Evolutionary conservation across 2,888 invertebrate species (phyloP).

Genomic region (Cephus pygmeus): DNA sequence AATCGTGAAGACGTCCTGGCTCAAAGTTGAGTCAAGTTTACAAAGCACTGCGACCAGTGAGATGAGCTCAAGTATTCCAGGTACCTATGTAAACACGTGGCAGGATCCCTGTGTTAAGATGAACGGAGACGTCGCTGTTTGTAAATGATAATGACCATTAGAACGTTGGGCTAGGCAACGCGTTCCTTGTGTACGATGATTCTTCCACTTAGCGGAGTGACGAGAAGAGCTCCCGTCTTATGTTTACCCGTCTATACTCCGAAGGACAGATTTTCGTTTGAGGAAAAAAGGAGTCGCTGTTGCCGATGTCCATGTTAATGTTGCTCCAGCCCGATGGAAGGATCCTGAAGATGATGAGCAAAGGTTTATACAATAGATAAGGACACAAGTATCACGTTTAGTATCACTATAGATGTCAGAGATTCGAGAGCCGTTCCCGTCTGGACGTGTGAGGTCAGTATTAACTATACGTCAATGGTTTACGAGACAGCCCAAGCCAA

Average conservation of each 20-base stretch:
- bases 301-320: not conserved
- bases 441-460: too few species aligned
- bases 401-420: too few species aligned
- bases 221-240: constrained; percentile 57
- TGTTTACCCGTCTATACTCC: constrained; percentile 36
- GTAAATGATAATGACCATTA: constrained; percentile 54
- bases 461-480: too few species aligned
- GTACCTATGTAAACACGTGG: constrained; percentile 9
- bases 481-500: too few species aligned
- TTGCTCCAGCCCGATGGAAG: too few species aligned
- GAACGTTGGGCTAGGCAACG: constrained; percentile 32
- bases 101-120: not conserved
- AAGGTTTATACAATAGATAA: too few species aligned
- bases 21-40: not conserved
- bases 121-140: constrained; percentile 33
- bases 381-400: too few species aligned
- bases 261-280: constrained; percentile 15
- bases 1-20: too few species aligned
- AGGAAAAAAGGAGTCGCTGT: not conserved
- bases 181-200: constrained; percentile 27
- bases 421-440: too few species aligned
- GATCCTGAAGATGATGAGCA: too few species aligned
- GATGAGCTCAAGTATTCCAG: not conserved
- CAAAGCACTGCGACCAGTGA: constrained; percentile 2
- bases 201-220: constrained; percentile 54